Base-by-base conservation (phyloP, 2,797 vertebrate genomes). In the Chaenodraco wilsoni region DNA sequence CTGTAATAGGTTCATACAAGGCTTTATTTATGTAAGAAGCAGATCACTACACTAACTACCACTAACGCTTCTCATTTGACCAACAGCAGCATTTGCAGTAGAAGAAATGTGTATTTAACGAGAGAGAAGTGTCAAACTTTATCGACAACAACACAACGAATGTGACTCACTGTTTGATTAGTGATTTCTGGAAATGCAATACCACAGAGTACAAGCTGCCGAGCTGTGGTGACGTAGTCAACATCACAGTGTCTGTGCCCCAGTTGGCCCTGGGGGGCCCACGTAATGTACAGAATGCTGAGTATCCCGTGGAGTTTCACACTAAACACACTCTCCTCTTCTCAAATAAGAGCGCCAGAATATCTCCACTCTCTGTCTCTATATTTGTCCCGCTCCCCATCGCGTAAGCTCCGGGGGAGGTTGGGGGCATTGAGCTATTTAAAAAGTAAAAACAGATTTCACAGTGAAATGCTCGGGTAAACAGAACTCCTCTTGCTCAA, bases 171-270 rank as follows among this genome's bases (percentile, higher is more conserved):
- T 59, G 45, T 68, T 55, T 41, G 41, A 56, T 46, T 37, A 49
- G 40, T 51, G 72, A 46, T 77, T 85, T 75, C 74, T 66, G 51
- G 40, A 69, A 81, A 77, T 44, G 68, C 48, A 69, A 66, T 46
- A 61, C 49, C 52, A 37, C 58, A 67, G 71, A 67, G 71, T 40
- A 13, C 21, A 9, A 45, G 48, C 58, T 4, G 17, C 27, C 72
- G 17, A 63, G 49, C 41, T 58, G 61, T 65, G 27, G 0, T 0
- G 10, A 52, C 1, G 5, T 1, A 11, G 40, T 75, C 83, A 77
- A 70, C 65, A 72, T 72, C 77, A 74, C 4, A 1, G 9, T 31
- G 5, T 54, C 64, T 77, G 63, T 57, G 69, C 51, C 43, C 50
- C 61, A 33, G 44, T 59, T 37, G 66, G 64, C n/a, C 76, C 65